Percentiles rank a stretch among this genome's conserved stretches.
These are phyloP conservation scores for Zaprionus taronus DNA, from an alignment of 1,140 invertebrate species.

Conservation along the genomic window DNA sequence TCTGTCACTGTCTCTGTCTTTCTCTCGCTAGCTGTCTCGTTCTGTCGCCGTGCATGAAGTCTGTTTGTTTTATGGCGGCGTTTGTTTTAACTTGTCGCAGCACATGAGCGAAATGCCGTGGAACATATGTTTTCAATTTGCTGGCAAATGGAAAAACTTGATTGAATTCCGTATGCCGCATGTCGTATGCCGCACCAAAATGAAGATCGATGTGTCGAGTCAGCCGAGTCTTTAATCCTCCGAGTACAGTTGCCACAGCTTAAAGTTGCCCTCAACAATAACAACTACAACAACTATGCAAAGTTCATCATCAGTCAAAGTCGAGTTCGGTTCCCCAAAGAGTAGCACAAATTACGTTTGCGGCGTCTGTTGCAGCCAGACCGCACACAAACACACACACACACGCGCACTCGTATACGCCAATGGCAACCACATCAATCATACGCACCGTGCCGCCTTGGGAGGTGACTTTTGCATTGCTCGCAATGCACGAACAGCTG, in stretches of 20 bases:
- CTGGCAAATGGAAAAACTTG: slow-evolving; percentile 75
- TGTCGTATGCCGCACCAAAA: slow-evolving; percentile 17
- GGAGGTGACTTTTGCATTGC: slow-evolving; percentile 43
- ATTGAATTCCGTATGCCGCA: slow-evolving; percentile 65
- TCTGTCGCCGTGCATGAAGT: slow-evolving; percentile 26
- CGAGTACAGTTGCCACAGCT: slow-evolving; percentile 14
- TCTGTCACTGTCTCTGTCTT: slow-evolving; percentile 6
- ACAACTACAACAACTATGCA: slow-evolving; percentile 50
- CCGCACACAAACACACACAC: slow-evolving; percentile 7
- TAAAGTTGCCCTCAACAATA: slow-evolving; percentile 10
- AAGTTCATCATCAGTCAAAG: slow-evolving; percentile 67
- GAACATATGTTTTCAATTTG: slow-evolving; percentile 81
- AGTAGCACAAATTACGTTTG: slow-evolving; percentile 76
- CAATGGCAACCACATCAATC: slow-evolving; percentile 60
- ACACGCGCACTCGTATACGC: not conserved
- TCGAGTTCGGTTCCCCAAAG: slow-evolving; percentile 54
- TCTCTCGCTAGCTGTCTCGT: not conserved
- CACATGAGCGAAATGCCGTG: slow-evolving; percentile 34
- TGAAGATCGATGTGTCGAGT: slow-evolving; percentile 66
- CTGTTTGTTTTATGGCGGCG: slow-evolving; percentile 62
- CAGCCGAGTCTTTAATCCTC: slow-evolving; percentile 16
- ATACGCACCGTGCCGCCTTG: slow-evolving; percentile 70
- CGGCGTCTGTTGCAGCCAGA: slow-evolving; percentile 56
- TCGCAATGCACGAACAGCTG: slow-evolving; percentile 26
- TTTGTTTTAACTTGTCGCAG: slow-evolving; percentile 65